Evolutionary conservation across 1,140 invertebrate species (phyloP).

Genomic region (Lucilia cuprina): DNA sequence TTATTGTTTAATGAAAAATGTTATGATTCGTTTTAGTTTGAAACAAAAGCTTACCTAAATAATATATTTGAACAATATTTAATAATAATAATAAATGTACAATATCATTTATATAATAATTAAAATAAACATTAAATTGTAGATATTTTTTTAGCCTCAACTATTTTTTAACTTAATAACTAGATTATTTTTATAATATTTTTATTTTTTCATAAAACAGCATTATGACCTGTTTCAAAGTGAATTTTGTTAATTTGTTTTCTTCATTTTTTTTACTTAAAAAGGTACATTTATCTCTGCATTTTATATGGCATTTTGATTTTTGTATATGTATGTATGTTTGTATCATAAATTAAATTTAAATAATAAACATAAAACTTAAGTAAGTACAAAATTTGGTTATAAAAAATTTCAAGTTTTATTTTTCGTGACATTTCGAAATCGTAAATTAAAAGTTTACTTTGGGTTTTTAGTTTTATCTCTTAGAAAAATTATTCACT

Average conservation of each 20-base stretch:
- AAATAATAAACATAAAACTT: background rate
- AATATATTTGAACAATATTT: background rate
- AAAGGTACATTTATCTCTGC: constrained; percentile 1
- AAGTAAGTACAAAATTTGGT: too few relatives aligned
- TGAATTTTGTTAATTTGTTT: background rate
- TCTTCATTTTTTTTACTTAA: background rate
- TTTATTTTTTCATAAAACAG: background rate
- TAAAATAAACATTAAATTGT: background rate
- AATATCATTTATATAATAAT: background rate
- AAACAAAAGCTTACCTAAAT: background rate
- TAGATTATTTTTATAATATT: background rate
- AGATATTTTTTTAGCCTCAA: background rate
- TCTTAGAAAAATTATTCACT: background rate
- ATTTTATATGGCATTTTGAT: background rate
- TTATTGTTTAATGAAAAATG: background rate
- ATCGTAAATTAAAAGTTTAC: too few relatives aligned
- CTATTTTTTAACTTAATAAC: background rate
- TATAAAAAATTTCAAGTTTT: too few relatives aligned
- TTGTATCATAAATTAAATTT: background rate
- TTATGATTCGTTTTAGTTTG: background rate
- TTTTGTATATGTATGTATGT: background rate
- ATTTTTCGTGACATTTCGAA: too few relatives aligned
- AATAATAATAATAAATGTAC: background rate
- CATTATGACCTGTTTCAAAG: background rate
- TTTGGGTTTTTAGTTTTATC: background rate